phyloP scores from a whole-genome alignment of 2,797 vertebrate genomes.

The Fratercula arctica region DNA sequence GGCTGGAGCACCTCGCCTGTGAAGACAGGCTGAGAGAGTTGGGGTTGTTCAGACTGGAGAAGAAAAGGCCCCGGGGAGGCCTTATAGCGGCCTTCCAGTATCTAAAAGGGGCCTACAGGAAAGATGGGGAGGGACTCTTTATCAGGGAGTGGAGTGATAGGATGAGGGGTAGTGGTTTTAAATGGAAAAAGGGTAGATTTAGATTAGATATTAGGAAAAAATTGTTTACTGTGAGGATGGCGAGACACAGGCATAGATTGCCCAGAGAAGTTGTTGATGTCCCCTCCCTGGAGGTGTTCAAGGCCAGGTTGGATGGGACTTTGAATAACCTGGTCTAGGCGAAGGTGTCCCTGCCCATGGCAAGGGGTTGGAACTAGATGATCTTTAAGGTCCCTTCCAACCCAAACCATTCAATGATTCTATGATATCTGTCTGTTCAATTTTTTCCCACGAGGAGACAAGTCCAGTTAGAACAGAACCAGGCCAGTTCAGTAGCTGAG shows the following conservation, averaged over 20 bases:
- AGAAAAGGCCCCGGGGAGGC: not conserved
- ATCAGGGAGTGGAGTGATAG: not conserved
- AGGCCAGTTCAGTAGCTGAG: not conserved
- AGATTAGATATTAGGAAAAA: not conserved
- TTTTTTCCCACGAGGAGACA: not conserved
- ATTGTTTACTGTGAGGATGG: not conserved
- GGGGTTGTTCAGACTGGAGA: not conserved
- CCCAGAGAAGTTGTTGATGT: not conserved
- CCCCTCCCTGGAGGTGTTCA: not conserved
- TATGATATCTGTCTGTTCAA: not conserved
- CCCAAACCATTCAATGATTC: not conserved
- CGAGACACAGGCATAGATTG: not conserved
- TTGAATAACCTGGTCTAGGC: not conserved
- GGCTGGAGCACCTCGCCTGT: not conserved
- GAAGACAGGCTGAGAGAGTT: not conserved
- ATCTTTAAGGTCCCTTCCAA: not conserved
- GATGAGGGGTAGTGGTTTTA: not conserved
- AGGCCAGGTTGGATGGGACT: not conserved
- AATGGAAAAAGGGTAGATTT: not conserved
- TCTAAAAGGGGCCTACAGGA: not conserved
- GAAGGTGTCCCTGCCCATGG: not conserved
- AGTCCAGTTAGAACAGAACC: not conserved
- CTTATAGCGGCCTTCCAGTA: not conserved
- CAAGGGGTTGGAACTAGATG: not conserved
- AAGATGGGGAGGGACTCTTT: not conserved